phyloP scores from a whole-genome alignment of 2,113 vertebrate genomes.

The Daphoenositta chrysoptera region DNA sequence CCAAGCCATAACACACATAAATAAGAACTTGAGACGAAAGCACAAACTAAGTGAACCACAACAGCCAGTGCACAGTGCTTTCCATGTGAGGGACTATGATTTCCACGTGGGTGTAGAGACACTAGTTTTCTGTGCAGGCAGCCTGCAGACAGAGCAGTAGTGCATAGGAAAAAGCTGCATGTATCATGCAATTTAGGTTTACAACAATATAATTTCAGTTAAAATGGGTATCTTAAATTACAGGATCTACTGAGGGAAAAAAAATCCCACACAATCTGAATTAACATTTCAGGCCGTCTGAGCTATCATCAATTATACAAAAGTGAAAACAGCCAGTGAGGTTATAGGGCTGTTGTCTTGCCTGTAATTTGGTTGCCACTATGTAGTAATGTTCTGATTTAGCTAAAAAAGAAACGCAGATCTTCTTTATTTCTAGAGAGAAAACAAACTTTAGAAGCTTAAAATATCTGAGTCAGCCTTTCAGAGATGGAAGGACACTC shows the following conservation, averaged over 20 bases:
- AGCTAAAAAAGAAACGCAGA: background rate
- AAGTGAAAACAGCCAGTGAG: constrained; percentile 39
- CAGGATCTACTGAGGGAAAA: background rate
- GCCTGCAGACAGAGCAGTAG: background rate
- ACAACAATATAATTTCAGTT: constrained; percentile 44
- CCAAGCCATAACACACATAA: background rate
- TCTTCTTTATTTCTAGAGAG: background rate
- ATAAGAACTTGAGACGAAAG: background rate
- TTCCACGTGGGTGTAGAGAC: background rate
- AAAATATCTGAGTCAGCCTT: background rate
- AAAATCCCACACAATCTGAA: background rate
- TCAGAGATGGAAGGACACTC: background rate
- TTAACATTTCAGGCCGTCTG: background rate
- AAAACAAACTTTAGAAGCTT: background rate
- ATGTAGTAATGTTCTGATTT: background rate
- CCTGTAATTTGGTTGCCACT: constrained; percentile 28
- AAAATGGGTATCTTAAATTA: constrained; percentile 51
- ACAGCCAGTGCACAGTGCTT: background rate
- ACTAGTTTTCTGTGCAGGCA: background rate
- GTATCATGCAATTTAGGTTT: constrained; percentile 42
- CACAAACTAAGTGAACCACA: background rate
- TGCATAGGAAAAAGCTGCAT: background rate
- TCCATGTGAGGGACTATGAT: background rate
- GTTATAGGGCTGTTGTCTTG: background rate
- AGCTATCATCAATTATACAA: background rate